Evolutionary conservation across 2,888 invertebrate genomes (phyloP).

Genomic region (Pseudococcus jackbeardsleyi): DNA sequence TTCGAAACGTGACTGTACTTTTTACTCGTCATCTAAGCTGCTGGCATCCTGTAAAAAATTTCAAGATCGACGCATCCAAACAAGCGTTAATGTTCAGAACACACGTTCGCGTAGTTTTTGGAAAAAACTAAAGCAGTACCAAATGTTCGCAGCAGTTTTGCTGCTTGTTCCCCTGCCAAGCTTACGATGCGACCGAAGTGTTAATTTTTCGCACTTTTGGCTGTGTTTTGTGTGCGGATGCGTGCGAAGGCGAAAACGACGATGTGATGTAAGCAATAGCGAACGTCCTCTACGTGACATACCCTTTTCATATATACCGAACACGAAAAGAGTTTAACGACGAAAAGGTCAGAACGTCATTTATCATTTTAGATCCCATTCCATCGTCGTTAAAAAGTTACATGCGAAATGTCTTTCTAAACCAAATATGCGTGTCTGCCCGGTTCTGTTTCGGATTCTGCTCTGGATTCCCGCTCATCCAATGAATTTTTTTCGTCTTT

Average conservation of each 20-base stretch:
- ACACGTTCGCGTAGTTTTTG: not conserved
- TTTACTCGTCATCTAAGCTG: no score
- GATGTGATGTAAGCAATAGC: slow-evolving; percentile 19
- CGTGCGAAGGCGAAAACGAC: not conserved
- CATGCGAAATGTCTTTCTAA: slow-evolving; percentile 46
- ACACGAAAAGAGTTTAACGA: slow-evolving; percentile 51
- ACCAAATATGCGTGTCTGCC: slow-evolving; percentile 57
- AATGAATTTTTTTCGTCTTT: slow-evolving; percentile 13
- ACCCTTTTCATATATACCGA: slow-evolving; percentile 30
- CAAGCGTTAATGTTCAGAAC: no score
- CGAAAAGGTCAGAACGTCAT: slow-evolving; percentile 62
- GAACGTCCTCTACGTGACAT: slow-evolving; percentile 52
- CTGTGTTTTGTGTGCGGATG: not conserved
- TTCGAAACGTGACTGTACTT: not conserved
- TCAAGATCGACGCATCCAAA: not conserved
- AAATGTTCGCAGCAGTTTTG: slow-evolving; percentile 23
- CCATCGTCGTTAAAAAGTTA: slow-evolving; percentile 18
- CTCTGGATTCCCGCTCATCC: slow-evolving; percentile 30
- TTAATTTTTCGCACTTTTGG: slow-evolving; percentile 47
- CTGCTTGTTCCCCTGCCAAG: not conserved
- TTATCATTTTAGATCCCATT: slow-evolving; percentile 58
- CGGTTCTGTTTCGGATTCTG: slow-evolving; percentile 19
- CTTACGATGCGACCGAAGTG: not conserved
- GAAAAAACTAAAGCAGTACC: not conserved
- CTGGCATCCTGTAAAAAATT: not conserved